Base-by-base conservation (phyloP, 2,888 invertebrate genomes). In the Patella caerulea region DNA sequence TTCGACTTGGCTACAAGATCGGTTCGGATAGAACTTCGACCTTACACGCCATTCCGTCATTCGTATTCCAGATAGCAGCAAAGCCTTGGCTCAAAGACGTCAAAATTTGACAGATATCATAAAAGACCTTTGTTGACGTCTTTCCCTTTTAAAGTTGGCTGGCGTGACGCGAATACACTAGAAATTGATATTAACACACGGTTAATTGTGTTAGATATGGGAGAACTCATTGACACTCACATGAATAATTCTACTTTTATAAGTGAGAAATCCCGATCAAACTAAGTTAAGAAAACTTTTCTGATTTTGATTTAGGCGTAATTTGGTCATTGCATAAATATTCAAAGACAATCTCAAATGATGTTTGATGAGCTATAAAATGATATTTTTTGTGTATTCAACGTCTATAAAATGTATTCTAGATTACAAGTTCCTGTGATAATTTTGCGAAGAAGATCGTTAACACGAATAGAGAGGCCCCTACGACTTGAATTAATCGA, bases 21-120 rank as follows among this genome's bases (percentile, higher is more conserved):
- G 24, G 65, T 11, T 65, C 65, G 65, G 65, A 24, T 24, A 65
- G 19, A 65, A 65, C 65, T 65, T 65, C 65, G 65, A 65, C 65
- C 65, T 65, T 65, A 65, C 65, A 65, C 65, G 65, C 65, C 65
- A 65, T 65, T 65, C 65, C 65, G 24, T 24, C 65, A 65, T 65
- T 65, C 65, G 24, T 65, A 65, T 65, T 65, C 65, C 19, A 19
- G 19, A 24, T 19, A 65, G 65, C 19, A 65, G 65, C 24, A 65
- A 65, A 65, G 65, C 65, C 24, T 24, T 12, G 24, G 65, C 65
- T 65, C 65, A 65, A 65, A 65, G 65, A 65, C 65, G 65, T 65
- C 65, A 65, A 65, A 65, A 65, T 24, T 65, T 65, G 65, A 65
- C 65, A 65, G 65, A 65, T 65, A 65, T 65, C 65, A 65, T 65